Evolutionary conservation across 2,888 invertebrate genomes (phyloP).

Genomic region (Parnassius mnemosyne): DNA sequence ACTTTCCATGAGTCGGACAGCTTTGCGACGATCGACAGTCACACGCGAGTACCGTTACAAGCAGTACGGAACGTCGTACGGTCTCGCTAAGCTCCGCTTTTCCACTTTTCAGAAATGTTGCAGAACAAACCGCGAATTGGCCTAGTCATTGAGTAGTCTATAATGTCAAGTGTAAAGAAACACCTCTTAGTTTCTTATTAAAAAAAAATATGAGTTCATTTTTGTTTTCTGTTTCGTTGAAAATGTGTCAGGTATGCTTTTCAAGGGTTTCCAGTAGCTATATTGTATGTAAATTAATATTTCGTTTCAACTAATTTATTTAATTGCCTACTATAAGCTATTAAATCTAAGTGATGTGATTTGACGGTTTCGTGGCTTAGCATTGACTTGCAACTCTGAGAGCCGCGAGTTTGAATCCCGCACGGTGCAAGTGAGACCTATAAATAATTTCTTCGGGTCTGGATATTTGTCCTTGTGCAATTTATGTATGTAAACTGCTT

Average conservation of each 20-base stretch:
- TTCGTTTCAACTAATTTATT: too few species aligned
- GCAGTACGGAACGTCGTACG: slow-evolving; percentile 33
- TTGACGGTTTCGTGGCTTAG: too few species aligned
- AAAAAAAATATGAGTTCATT: slow-evolving; percentile 14
- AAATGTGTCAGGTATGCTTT: slow-evolving; percentile 8
- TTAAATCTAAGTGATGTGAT: too few species aligned
- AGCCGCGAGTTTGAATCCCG: too few species aligned
- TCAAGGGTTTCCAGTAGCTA: not conserved
- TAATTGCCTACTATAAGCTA: too few species aligned
- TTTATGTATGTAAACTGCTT: too few species aligned
- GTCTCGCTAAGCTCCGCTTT: slow-evolving; percentile 26
- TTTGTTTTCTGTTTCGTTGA: slow-evolving; percentile 11
- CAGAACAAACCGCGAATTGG: slow-evolving; percentile 18
- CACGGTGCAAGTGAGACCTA: too few species aligned
- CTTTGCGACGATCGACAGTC: slow-evolving; percentile 31
- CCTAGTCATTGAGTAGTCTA: slow-evolving; percentile 17
- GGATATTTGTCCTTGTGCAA: too few species aligned
- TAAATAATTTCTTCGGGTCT: too few species aligned
- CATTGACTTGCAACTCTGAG: too few species aligned
- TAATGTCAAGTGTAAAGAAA: slow-evolving; percentile 13
- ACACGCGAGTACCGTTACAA: slow-evolving; percentile 42
- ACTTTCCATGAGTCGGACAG: slow-evolving; percentile 10
- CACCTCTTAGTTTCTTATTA: slow-evolving; percentile 5
- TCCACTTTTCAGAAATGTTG: slow-evolving; percentile 21
- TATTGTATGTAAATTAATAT: too few species aligned